phyloP scores from a whole-genome alignment of 2,113 vertebrate species.

The Cervus canadensis region DNA sequence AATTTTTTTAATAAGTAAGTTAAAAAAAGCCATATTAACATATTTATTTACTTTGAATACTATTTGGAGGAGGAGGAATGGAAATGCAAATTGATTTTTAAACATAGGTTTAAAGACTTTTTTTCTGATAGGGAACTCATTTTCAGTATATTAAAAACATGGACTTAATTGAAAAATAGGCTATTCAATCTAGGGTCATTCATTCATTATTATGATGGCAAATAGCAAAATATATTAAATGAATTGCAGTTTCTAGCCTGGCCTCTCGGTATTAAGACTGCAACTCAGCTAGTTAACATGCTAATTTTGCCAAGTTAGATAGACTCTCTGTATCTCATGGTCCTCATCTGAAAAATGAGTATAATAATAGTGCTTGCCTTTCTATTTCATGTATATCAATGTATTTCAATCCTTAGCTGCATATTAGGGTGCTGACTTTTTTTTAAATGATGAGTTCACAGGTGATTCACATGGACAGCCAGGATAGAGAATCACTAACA shows the following conservation, averaged over 20 bases:
- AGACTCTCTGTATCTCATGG: neutral
- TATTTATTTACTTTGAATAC: neutral
- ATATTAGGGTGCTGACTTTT: neutral
- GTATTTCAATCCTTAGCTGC: neutral
- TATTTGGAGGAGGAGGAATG: neutral
- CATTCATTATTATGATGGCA: slow-evolving; percentile 28
- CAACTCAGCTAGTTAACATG: neutral
- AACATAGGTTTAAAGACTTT: slow-evolving; percentile 43
- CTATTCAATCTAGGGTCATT: slow-evolving; percentile 47
- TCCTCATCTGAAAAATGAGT: neutral
- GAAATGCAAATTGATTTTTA: slow-evolving; percentile 43
- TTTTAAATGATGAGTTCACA: neutral
- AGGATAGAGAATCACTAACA: neutral
- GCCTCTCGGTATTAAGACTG: neutral
- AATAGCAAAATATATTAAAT: neutral
- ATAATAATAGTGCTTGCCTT: neutral
- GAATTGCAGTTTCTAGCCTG: neutral
- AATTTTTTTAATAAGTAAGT: neutral
- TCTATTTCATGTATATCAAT: neutral
- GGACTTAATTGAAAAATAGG: slow-evolving; percentile 27
- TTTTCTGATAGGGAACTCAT: slow-evolving; percentile 17
- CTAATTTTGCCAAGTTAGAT: neutral
- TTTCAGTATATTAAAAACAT: slow-evolving; percentile 39
- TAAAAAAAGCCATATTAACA: neutral
- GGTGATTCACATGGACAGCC: neutral